Conservation (phyloP, 2,797 vertebrate genomes). For the Acrossocheilus fasciatus region DNA sequence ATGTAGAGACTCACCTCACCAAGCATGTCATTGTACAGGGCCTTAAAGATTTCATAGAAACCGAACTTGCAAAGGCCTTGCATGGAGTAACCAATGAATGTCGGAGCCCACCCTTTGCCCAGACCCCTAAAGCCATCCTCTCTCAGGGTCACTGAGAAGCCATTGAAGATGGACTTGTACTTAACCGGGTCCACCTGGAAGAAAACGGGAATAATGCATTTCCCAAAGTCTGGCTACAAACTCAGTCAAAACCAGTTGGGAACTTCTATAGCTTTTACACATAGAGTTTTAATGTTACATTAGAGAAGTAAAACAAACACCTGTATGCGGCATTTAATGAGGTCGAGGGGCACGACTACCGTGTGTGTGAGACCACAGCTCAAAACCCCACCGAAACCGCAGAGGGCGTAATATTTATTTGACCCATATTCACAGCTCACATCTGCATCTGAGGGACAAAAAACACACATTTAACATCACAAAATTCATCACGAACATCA, state of each 20-base stretch:
- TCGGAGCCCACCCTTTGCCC: conserved; percentile 97
- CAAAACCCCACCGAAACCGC: conserved; percentile 85
- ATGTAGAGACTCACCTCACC: conserved; percentile 83
- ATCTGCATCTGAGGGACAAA: conserved; percentile 66
- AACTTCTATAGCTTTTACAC: neutral
- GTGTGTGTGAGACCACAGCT: conserved; percentile 86
- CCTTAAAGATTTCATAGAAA: conserved; percentile 97
- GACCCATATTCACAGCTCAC: conserved; percentile 83
- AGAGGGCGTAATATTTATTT: conserved; percentile 82
- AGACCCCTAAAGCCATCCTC: conserved; percentile 93
- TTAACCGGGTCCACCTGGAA: conserved; percentile 91
- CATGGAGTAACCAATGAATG: conserved; percentile 96
- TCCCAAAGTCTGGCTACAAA: neutral
- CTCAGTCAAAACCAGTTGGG: neutral
- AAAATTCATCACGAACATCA: neutral
- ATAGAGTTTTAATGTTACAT: neutral
- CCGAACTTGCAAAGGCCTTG: conserved; percentile 99
- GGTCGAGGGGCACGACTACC: conserved; percentile 83
- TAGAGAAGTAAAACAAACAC: conserved; percentile 42
- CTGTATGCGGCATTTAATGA: conserved; percentile 85
- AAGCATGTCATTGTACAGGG: conserved; percentile 89
- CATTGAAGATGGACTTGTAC: conserved; percentile 93
- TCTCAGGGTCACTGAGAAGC: conserved; percentile 88
- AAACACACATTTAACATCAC: neutral
- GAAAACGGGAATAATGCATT: neutral